These are phyloP conservation scores for Danio jaintianensis DNA, from an alignment of 2,797 vertebrate species.

Conservation along the genomic window DNA sequence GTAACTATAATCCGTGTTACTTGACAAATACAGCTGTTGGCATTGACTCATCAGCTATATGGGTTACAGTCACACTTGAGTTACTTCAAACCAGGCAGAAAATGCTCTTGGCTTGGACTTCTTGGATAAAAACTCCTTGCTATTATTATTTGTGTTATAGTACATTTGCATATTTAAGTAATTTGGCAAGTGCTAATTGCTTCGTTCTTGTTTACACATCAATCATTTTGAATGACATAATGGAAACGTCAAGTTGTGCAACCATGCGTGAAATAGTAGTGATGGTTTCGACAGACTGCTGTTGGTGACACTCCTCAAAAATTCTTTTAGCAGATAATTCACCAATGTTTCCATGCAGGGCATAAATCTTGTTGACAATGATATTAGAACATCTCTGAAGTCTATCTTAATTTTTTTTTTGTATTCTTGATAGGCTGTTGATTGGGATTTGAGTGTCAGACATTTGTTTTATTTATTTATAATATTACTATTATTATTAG, in stretches of 20 bases:
- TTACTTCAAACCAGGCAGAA: constrained; percentile 35
- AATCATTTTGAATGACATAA: constrained; percentile 5
- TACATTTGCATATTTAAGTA: constrained; percentile 44
- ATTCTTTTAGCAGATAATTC: background rate
- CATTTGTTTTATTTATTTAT: too few species aligned
- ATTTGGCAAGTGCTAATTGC: constrained; percentile 35
- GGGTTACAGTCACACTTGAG: constrained; percentile 41
- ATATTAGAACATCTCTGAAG: constrained; percentile 6
- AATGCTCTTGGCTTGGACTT: constrained; percentile 30
- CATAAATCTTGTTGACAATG: background rate
- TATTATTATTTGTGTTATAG: background rate
- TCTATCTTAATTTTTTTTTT: background rate
- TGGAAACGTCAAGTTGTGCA: constrained; percentile 16
- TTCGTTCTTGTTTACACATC: constrained; percentile 5
- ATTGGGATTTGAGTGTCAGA: constrained; percentile 55
- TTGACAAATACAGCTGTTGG: constrained; percentile 37
- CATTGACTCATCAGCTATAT: constrained; percentile 17
- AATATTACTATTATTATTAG: too few species aligned
- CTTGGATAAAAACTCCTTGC: constrained; percentile 10
- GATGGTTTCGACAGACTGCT: constrained; percentile 1
- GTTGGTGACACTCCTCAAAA: constrained; percentile 11
- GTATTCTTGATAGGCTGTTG: background rate
- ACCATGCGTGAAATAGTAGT: background rate
- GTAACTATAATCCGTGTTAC: constrained; percentile 19
- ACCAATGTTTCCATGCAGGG: background rate